Evolutionary conservation across 2,888 invertebrate species (phyloP), one percentile per base, ranked within the genome.

Genomic region (Drosophila monieri): DNA sequence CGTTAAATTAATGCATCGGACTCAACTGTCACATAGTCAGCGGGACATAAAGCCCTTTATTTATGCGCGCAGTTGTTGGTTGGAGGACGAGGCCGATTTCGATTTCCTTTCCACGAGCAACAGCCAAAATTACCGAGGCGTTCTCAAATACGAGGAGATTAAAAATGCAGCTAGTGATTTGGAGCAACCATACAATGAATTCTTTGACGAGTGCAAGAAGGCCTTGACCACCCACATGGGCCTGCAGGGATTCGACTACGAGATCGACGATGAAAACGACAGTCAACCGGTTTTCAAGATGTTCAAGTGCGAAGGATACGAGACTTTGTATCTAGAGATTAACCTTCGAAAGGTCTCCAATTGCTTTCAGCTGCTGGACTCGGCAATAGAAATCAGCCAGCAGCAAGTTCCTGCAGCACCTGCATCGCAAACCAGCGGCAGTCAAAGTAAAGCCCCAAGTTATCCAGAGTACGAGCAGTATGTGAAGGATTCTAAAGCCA

Each of bases 181-280:
- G 18, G 85, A 81, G 14, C 85, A 80, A 41, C 64, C 79, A 0
- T 86, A 71, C 15, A 62, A 80, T 0, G 65, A 71, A 0, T 88
- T 90, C 37, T 71, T 65, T n/a, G 56, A 51, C 0, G 90, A 90
- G 35, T 87, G 81, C 30, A 84, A 84, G 39, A 51, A 35, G 0
- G 89, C 89, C 0, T 46, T 90, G 1, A 79, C 81, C 6, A 78
- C 77, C 0, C 72, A 88, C 32, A 77, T 80, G 51, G 89, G 88
- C 0, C 5, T 74, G 1, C 41, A 58, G 0, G 69, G 76, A 3
- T 90, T 88, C 9, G 81, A 85, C 43, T 90, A 90, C 48, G 71
- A 76, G 2, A 21, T 90, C 0, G 64, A 75, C 35, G 35, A 58
- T 6, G 67, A 71, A 0, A 74, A 85, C 14, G 69, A 67, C 2